Percentiles rank a stretch among this genome's conserved stretches.
Evolutionary conservation across 2,888 invertebrate species (phyloP).

Genomic region (Omphaloscelis lunosa): DNA sequence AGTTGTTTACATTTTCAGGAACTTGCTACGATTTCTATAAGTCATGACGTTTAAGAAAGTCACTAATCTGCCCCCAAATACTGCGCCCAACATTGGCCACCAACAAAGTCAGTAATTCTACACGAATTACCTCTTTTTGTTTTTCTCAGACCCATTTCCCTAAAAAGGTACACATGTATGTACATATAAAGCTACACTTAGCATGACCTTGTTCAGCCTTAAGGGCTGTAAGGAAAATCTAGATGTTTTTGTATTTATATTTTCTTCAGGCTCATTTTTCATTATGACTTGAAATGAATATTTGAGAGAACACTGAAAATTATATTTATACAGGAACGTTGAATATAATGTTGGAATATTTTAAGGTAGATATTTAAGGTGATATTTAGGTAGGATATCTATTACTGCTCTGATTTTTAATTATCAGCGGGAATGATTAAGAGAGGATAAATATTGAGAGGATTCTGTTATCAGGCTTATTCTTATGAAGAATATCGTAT

Average conservation of each 20-base stretch:
- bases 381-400: too few relatives aligned
- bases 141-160: constrained; percentile 8
- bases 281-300: constrained; percentile 23
- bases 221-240: not conserved
- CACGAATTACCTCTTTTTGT: constrained; percentile 16
- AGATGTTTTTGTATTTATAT: constrained; percentile 17
- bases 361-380: not conserved
- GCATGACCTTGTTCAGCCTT: constrained; percentile 13
- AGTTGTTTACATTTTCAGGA: not conserved
- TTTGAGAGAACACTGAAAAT: not conserved
- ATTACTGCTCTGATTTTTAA: not conserved
- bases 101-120: not conserved
- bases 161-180: constrained; percentile 17
- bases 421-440: not conserved
- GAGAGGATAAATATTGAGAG: too few relatives aligned
- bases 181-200: constrained; percentile 8
- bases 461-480: too few relatives aligned
- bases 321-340: not conserved
- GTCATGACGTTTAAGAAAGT: not conserved
- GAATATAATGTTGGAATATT: constrained; percentile 6
- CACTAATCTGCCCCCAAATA: not conserved
- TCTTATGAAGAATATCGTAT: too few relatives aligned
- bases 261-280: constrained; percentile 6
- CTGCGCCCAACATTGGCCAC: not conserved
- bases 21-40: not conserved